A percentile compares a stretch with the other conserved stretches of the same genome.
These are phyloP conservation scores for Trematomus bernacchii DNA, from an alignment of 2,797 vertebrate genomes.

Conservation along the genomic window DNA sequence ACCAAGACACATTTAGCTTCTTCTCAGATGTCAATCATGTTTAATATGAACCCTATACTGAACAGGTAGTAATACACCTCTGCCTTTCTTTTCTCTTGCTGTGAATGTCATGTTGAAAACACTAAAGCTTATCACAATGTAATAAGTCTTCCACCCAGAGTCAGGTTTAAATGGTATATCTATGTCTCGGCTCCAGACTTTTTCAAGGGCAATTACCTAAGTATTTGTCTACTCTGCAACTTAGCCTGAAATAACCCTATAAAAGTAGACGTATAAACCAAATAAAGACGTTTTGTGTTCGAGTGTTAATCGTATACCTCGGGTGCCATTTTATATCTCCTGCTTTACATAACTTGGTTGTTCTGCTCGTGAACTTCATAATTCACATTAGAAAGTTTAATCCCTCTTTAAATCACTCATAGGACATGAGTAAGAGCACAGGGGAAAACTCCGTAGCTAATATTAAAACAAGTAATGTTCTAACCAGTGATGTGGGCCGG, in stretches of 20 bases:
- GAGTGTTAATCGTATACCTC: conserved; percentile 37
- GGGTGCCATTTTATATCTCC: conserved; percentile 5
- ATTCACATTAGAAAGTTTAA: conserved; percentile 52
- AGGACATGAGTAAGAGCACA: conserved; percentile 55
- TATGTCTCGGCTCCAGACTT: conserved; percentile 19
- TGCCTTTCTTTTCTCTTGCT: neutral
- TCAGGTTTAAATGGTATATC: conserved; percentile 14
- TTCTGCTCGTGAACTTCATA: conserved; percentile 38
- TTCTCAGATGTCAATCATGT: neutral
- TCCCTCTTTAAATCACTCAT: conserved; percentile 32
- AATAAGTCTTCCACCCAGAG: neutral
- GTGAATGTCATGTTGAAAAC: neutral
- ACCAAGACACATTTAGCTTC: neutral
- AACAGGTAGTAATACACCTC: neutral
- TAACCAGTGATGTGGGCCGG: conserved; percentile 63
- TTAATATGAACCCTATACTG: neutral
- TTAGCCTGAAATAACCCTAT: conserved; percentile 23
- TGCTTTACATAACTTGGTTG: conserved; percentile 39
- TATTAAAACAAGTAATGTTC: conserved; percentile 66
- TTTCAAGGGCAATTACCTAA: conserved; percentile 54
- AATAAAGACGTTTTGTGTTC: conserved; percentile 29
- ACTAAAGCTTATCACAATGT: conserved; percentile 11
- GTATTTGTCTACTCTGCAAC: conserved; percentile 49
- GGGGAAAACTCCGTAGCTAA: conserved; percentile 53
- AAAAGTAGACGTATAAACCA: conserved; percentile 14